These are phyloP conservation scores for Caretta caretta DNA, from an alignment of 2,113 vertebrate genomes.

Conservation along the genomic window DNA sequence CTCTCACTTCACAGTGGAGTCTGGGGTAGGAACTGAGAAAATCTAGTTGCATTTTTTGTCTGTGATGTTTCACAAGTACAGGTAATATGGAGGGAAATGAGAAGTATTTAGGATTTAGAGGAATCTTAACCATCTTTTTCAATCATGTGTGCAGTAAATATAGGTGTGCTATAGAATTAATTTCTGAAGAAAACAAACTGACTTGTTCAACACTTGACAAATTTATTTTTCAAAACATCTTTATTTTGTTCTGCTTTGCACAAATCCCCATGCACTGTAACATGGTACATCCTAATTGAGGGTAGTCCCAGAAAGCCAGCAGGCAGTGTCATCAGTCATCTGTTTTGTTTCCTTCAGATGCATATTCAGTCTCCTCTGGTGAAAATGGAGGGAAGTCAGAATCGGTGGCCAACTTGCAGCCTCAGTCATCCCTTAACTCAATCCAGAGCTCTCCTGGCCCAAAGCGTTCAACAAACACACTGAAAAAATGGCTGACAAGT, in stretches of 20 bases:
- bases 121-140: neutral
- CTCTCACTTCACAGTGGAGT: slow-evolving; percentile 23
- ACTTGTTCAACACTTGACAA: neutral
- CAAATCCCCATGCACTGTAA: neutral
- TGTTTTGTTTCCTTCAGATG: slow-evolving; percentile 80
- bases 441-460: slow-evolving; percentile 94
- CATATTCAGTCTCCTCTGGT: slow-evolving; percentile 84
- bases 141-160: neutral
- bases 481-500: slow-evolving; percentile 97
- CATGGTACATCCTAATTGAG: neutral
- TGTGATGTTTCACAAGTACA: neutral
- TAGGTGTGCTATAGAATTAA: neutral
- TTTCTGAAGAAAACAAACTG: neutral
- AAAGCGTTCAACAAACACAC: slow-evolving; percentile 95
- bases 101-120: neutral
- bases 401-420: slow-evolving; percentile 93
- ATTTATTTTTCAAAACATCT: neutral
- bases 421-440: slow-evolving; percentile 92
- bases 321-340: slow-evolving; percentile 18
- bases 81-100: neutral
- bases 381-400: slow-evolving; percentile 92
- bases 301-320: neutral
- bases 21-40: slow-evolving; percentile 46
- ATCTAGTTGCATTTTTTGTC: neutral
- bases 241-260: neutral